These are phyloP conservation scores for Heteromormyrus szaboi DNA, from an alignment of 2,797 vertebrate species.

Conservation along the genomic window DNA sequence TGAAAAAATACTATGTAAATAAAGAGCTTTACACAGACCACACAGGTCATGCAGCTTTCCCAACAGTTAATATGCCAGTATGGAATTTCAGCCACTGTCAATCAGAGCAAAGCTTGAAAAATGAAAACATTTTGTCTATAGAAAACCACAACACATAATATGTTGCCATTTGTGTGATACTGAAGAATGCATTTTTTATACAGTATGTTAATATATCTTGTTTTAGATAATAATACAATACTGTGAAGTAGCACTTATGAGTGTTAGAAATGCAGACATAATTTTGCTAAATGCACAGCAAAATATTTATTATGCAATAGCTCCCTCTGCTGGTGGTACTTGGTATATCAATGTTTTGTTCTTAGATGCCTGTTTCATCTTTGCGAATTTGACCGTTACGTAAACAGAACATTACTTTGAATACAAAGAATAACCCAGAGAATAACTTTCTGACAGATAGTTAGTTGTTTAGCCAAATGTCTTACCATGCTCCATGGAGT, in stretches of 20 bases:
- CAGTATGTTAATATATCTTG: not conserved
- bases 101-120: not conserved
- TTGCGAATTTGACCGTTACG: not conserved
- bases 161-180: not conserved
- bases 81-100: not conserved
- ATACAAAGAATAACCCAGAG: not conserved
- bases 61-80: not conserved
- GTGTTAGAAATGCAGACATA: not conserved
- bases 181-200: not conserved
- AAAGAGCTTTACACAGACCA: not conserved
- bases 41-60: not conserved
- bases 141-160: not conserved
- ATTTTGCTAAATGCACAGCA: not conserved
- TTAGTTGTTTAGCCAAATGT: not conserved
- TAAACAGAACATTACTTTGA: not conserved
- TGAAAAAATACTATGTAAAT: not conserved
- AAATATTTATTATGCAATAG: not conserved
- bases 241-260: not conserved
- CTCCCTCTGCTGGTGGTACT: not conserved
- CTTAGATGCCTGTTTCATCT: not conserved
- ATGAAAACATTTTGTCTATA: not conserved
- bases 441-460: not conserved
- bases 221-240: not conserved
- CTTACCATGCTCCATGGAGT: not conserved
- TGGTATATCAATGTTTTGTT: not conserved